Evolutionary conservation across 2,113 vertebrate genomes (phyloP).

Genomic region (Lepus americanus): DNA sequence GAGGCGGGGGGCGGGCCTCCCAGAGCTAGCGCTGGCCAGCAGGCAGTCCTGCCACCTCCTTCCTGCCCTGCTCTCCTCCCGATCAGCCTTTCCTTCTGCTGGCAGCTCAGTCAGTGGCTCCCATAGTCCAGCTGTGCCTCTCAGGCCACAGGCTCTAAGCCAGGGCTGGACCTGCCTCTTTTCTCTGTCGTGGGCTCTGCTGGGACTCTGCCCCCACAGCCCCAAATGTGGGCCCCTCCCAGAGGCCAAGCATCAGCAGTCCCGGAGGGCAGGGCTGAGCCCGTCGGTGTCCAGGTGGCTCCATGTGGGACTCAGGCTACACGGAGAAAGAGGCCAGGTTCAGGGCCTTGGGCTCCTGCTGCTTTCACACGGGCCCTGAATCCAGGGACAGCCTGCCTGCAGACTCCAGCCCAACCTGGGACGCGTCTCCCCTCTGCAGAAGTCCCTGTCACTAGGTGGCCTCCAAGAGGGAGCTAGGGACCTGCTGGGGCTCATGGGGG

Average conservation of each 20-base stretch:
- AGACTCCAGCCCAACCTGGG: not conserved
- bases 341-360: not conserved
- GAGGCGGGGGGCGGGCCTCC: not conserved
- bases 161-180: not conserved
- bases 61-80: not conserved
- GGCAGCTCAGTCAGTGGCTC: not conserved
- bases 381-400: not conserved
- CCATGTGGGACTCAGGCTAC: not conserved
- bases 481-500: too few species aligned
- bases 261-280: too few species aligned
- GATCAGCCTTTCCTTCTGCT: not conserved
- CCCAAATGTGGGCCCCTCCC: not conserved
- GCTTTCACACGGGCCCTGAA: not conserved
- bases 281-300: too few species aligned
- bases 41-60: too few species aligned
- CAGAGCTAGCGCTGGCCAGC: not conserved
- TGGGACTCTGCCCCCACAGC: not conserved
- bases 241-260: not conserved
- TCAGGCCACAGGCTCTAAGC: not conserved
- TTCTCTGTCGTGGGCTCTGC: not conserved
- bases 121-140: not conserved
- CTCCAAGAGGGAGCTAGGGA: not conserved
- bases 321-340: not conserved
- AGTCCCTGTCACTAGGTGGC: not conserved
- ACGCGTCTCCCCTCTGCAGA: not conserved